Conservation (phyloP, 2,888 invertebrate species). For the Hypselothyrea guttata region DNA sequence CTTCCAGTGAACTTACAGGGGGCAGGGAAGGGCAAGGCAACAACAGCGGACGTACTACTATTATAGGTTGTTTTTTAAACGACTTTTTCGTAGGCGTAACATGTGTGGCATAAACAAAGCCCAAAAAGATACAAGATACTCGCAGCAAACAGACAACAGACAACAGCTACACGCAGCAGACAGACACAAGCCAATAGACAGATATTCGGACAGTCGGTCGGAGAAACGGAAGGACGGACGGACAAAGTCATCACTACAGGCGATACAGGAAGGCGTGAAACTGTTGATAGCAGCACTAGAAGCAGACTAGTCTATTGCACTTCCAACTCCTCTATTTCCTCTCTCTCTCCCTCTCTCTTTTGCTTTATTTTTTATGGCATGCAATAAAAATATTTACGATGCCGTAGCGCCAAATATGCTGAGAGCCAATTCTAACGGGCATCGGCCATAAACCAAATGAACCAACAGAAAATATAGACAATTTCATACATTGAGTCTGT, state of each 20-base stretch:
- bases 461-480: constrained; percentile 11
- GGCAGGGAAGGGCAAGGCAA: constrained; percentile 24
- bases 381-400: constrained; percentile 73
- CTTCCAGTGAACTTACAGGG: constrained; percentile 8
- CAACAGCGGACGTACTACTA: constrained; percentile 32
- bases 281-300: constrained; percentile 63
- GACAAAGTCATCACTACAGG: constrained; percentile 27
- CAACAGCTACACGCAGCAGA: not conserved
- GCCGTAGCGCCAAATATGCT: constrained; percentile 65
- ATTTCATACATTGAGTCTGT: constrained; percentile 14
- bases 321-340: constrained; percentile 53
- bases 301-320: not conserved
- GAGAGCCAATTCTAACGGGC: constrained; percentile 42
- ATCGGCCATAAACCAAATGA: constrained; percentile 19
- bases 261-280: constrained; percentile 66
- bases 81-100: constrained; percentile 71
- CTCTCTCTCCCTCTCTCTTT: constrained; percentile 20
- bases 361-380: constrained; percentile 61
- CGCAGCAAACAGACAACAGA: constrained; percentile 24
- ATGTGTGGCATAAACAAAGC: constrained; percentile 73
- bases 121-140: constrained; percentile 34
- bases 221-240: no score
- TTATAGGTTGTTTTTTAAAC: constrained; percentile 42
- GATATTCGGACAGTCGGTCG: no score
- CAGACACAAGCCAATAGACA: not conserved